Base-by-base conservation (phyloP, 2,888 invertebrate genomes). In the Xestobium rufovillosum region DNA sequence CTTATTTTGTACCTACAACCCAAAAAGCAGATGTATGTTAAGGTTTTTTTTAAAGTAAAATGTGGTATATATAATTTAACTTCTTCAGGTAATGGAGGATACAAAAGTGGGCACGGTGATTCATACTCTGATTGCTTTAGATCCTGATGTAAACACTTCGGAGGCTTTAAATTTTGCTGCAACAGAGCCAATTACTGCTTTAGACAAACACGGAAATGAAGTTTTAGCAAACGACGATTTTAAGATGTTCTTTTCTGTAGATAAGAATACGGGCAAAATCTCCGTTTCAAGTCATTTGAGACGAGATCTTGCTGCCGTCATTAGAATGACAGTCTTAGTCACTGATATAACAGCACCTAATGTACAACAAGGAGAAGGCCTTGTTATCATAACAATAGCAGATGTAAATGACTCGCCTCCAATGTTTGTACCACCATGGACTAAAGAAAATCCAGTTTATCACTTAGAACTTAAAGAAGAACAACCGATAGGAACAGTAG, bases 131-230 rank as follows among this genome's bases (percentile, higher is more conserved):
- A 67, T 76, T 33, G 90, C 89, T 0, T 70, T 76, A 10, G 90
- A 90, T 67, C 85, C 87, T 0, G 90, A 90, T 58, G 80, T 85
- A 3, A 71, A 72, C 6, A 75, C 78, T 25, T 71, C 74, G 13
- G 80, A 79, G 31, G 80, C 80, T 3, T 63, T 89, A 11, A 69
- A 76, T 38, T 85, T 73, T 48, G 76, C 76, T 15, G 72, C 73
- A 1, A 78, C 81, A 2, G 82, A 78, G 50, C 74, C 77, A 1
- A 80, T 89, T 13, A 78, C 77, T 0, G 90, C 88, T 1, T 76
- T 85, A 2, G 88, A 90, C 53, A 84, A 82, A 49, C 83, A 89
- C 59, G 86, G 89, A 6, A 80, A 83, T 48, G 80, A 80, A 64
- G 80, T 67, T 2, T 49, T 59, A 0, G 61, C 62, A 15, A 63